Percentiles rank a stretch among this genome's conserved stretches.
phyloP scores from a whole-genome alignment of 2,888 invertebrate species.

The Nemotelus pantherinus region DNA sequence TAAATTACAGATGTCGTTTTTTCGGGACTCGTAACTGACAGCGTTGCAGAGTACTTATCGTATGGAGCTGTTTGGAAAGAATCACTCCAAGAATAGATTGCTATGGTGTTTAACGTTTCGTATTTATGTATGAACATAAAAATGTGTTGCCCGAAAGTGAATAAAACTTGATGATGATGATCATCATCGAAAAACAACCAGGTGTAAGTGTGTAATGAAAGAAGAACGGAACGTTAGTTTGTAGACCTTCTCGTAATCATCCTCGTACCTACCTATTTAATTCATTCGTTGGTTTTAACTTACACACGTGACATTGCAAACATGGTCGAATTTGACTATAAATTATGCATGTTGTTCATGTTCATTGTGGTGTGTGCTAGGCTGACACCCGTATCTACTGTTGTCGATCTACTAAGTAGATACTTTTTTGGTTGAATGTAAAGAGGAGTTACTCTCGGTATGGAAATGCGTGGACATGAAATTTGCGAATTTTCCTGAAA shows the following conservation, averaged over 20 bases:
- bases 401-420: too few relatives aligned
- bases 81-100: not conserved
- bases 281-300: not conserved
- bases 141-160: conserved; percentile 29
- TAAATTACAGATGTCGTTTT: conserved; percentile 37
- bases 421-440: too few relatives aligned
- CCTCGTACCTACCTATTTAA: not conserved
- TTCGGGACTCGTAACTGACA: not conserved
- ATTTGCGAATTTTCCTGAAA: too few relatives aligned
- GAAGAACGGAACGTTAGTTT: not conserved
- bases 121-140: not conserved
- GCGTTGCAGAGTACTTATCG: conserved; percentile 1
- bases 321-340: not conserved
- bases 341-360: not conserved
- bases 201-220: conserved; percentile 30
- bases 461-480: too few relatives aligned
- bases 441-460: too few relatives aligned
- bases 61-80: not conserved
- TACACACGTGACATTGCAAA: not conserved
- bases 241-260: not conserved
- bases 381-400: too few relatives aligned
- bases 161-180: conserved; percentile 31
- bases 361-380: too few relatives aligned
- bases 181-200: conserved; percentile 8
- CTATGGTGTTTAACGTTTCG: not conserved